phyloP scores from a whole-genome alignment of 2,888 invertebrate species.

The Julus scandinavius region DNA sequence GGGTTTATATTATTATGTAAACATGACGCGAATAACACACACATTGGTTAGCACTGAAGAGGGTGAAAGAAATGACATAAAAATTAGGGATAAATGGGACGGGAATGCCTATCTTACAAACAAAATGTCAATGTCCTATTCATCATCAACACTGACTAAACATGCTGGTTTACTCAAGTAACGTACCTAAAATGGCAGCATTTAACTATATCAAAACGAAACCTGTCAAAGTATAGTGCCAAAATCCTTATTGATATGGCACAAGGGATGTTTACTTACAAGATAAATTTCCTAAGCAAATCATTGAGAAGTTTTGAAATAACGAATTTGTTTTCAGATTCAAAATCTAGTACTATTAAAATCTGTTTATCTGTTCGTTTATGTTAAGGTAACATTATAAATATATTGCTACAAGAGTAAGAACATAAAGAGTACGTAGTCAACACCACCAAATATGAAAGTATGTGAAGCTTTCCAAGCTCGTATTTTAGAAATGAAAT shows the following conservation, averaged over 20 bases:
- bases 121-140: not conserved
- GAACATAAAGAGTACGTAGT: not conserved
- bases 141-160: not conserved
- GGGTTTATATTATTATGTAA: not conserved
- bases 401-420: too few relatives aligned
- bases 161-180: not conserved
- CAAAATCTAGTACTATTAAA: too few relatives aligned
- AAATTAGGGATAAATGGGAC: not conserved
- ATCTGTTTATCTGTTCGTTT: too few relatives aligned
- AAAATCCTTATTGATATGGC: too few relatives aligned
- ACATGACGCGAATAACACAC: not conserved
- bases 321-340: too few relatives aligned
- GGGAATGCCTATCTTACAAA: not conserved
- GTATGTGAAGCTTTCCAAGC: not conserved
- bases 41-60: not conserved
- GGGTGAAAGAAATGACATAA: not conserved
- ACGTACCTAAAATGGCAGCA: too few relatives aligned
- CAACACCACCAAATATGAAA: not conserved
- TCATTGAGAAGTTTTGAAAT: too few relatives aligned
- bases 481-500: not conserved
- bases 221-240: too few relatives aligned
- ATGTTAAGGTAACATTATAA: too few relatives aligned
- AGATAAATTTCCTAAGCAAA: too few relatives aligned
- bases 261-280: too few relatives aligned
- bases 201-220: too few relatives aligned